These are phyloP conservation scores for Collichthys lucidus DNA, from an alignment of 2,113 vertebrate species.

Conservation along the genomic window DNA sequence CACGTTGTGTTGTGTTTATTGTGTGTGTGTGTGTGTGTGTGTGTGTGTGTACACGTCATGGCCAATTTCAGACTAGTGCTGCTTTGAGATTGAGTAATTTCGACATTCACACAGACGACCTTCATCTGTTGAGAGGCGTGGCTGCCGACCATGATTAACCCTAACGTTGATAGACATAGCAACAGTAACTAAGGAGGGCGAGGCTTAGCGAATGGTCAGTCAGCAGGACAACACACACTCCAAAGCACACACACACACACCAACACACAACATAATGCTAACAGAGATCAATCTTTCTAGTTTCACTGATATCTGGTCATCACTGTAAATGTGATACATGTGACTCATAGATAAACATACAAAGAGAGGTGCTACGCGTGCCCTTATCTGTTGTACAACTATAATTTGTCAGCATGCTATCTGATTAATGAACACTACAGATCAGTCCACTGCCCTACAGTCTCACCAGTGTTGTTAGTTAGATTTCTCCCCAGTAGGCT, in stretches of 20 bases:
- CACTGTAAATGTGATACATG: background rate
- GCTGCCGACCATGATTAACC: conserved; percentile 20
- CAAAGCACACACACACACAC: background rate
- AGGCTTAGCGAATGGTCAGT: background rate
- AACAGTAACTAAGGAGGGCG: too few species aligned
- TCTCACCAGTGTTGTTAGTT: conserved; percentile 73
- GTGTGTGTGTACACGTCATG: background rate
- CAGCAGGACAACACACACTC: background rate
- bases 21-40: too few species aligned
- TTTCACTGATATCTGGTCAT: background rate
- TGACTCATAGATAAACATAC: conserved; percentile 13
- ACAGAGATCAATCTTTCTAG: background rate
- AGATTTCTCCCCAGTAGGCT: conserved; percentile 88
- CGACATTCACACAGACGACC: background rate
- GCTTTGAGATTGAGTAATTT: background rate
- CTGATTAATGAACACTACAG: conserved; percentile 3
- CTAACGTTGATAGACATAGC: background rate
- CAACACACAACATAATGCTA: too few species aligned
- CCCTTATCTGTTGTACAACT: conserved; percentile 15
- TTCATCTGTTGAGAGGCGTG: background rate
- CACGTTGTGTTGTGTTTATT: background rate
- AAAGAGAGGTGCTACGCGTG: conserved; percentile 10
- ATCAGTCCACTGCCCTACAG: background rate
- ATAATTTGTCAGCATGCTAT: conserved; percentile 15
- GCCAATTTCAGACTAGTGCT: background rate